phyloP scores from a whole-genome alignment of 2,797 vertebrate species.

The Pseudomugil gertrudae region DNA sequence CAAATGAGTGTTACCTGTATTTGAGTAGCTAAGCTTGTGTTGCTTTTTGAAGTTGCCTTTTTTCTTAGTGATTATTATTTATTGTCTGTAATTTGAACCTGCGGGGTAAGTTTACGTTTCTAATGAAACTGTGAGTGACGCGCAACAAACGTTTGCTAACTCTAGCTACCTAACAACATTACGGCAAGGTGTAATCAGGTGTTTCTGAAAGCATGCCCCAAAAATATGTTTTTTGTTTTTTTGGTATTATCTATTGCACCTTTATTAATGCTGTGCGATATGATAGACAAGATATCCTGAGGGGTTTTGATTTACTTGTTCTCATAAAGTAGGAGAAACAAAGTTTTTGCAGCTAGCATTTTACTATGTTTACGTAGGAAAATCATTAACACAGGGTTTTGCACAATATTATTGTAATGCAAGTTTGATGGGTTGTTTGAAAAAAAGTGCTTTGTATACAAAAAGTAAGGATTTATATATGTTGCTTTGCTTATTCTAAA shows the following conservation, averaged over 20 bases:
- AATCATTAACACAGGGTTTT: no score
- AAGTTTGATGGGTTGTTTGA: no score
- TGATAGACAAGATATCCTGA: neutral
- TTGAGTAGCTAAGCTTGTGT: neutral
- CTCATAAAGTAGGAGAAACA: no score
- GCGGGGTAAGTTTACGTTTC: constrained; percentile 51
- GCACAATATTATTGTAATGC: no score
- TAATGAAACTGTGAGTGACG: constrained; percentile 1
- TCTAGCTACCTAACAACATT: constrained; percentile 26
- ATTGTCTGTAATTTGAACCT: neutral
- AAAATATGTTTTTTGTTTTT: neutral
- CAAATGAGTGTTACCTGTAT: accelerated
- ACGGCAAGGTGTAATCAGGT: neutral
- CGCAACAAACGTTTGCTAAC: constrained; percentile 40
- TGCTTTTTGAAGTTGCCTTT: neutral
- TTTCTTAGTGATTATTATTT: neutral
- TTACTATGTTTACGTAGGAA: no score
- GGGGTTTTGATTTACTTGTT: no score
- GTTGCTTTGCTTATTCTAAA: neutral
- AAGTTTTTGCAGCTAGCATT: no score
- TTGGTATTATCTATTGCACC: accelerated
- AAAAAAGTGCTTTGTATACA: no score
- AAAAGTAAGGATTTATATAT: no score
- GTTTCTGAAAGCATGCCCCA: neutral
- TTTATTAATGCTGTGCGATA: neutral